Percentiles rank a stretch among this genome's conserved stretches.
Conservation (phyloP, 2,113 vertebrate genomes). For the Oncorhynchus clarkii region DNA sequence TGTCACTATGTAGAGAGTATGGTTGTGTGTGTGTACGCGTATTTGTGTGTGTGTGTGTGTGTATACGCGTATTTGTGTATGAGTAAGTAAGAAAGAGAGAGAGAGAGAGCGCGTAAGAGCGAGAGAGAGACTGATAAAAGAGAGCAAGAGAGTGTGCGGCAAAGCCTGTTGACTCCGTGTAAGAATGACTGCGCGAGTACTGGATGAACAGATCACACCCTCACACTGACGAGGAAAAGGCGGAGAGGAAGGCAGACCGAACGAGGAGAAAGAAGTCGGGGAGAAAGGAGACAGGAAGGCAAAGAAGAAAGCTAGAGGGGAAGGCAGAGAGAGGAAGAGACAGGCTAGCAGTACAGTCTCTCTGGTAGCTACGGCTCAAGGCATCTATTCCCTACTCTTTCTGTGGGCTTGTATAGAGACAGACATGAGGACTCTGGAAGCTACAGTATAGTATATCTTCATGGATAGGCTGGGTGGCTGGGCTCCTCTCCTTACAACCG, state of each 20-base stretch:
- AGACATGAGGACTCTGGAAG: not conserved
- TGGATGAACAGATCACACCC: slow-evolving; percentile 38
- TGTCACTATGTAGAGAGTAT: no score
- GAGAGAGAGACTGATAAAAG: not conserved
- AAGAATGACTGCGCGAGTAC: slow-evolving; percentile 44
- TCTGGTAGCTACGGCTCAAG: slow-evolving; percentile 49
- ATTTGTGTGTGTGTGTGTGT: no score
- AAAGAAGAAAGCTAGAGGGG: not conserved
- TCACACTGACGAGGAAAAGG: slow-evolving; percentile 32
- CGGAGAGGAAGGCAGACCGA: not conserved
- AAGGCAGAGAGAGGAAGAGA: not conserved
- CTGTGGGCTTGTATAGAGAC: not conserved
- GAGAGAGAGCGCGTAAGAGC: no score
- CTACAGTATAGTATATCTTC: not conserved
- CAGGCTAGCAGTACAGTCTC: slow-evolving; percentile 34
- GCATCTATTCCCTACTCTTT: slow-evolving; percentile 26
- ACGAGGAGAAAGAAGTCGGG: not conserved
- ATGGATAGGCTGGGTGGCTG: not conserved
- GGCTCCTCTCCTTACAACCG: slow-evolving; percentile 1
- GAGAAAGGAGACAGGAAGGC: not conserved
- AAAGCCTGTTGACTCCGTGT: slow-evolving; percentile 51
- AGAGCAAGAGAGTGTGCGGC: not conserved
- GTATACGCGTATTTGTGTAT: no score
- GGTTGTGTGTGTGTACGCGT: not conserved
- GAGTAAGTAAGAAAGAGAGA: no score